These are phyloP conservation scores for Alauda arvensis DNA, from an alignment of 2,797 vertebrate genomes.

Conservation along the genomic window DNA sequence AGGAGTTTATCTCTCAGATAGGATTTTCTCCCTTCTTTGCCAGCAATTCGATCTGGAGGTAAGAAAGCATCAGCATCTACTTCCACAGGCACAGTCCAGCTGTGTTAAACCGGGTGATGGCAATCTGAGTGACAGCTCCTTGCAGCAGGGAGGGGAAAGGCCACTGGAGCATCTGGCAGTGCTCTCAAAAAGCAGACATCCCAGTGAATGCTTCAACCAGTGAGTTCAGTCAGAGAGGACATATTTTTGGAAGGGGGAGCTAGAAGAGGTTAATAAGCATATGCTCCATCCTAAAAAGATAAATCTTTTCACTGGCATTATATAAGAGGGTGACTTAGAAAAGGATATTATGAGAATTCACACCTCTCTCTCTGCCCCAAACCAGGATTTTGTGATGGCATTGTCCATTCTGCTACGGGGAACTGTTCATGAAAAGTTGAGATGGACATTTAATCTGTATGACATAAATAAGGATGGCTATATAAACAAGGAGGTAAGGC, in stretches of 20 bases:
- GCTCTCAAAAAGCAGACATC: not conserved
- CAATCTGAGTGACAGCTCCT: not conserved
- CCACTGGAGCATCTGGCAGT: not conserved
- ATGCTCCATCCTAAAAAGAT: not conserved
- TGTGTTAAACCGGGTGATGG: not conserved
- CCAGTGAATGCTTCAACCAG: rapidly evolving
- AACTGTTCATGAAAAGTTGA: constrained; percentile 90
- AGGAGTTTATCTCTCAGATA: not conserved
- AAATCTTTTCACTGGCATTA: not conserved
- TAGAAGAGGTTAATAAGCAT: not conserved
- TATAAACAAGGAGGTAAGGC: constrained; percentile 91
- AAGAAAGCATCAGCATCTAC: not conserved
- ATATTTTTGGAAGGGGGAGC: not conserved
- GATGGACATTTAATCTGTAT: constrained; percentile 97
- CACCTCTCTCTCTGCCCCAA: not conserved
- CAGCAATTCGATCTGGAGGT: not conserved
- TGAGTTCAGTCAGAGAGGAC: not conserved
- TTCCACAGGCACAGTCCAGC: not conserved
- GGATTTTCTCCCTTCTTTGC: not conserved
- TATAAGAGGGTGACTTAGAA: not conserved
- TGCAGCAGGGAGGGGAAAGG: not conserved
- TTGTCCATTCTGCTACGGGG: constrained; percentile 91
- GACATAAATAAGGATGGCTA: constrained; percentile 96
- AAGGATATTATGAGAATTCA: not conserved
- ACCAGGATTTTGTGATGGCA: constrained; percentile 93